Percentiles rank a stretch among this genome's conserved stretches.
phyloP scores from a whole-genome alignment of 2,113 vertebrate species.

The Thalassoma bifasciatum region DNA sequence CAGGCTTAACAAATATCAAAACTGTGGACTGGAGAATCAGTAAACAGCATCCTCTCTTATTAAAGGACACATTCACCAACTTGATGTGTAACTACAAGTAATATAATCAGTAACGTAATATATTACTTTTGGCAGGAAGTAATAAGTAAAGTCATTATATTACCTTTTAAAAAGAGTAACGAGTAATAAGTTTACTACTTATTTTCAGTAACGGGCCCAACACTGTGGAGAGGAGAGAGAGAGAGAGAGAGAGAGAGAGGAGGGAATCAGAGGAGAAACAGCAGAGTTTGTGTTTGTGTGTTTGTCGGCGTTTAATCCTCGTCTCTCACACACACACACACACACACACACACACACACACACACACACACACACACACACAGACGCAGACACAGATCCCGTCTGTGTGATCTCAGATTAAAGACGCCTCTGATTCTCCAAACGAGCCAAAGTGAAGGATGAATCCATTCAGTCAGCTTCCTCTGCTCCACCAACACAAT shows the following conservation, averaged over 20 bases:
- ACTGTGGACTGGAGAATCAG: too few species aligned
- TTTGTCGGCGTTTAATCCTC: conserved; percentile 5
- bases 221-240: background rate
- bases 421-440: conserved; percentile 16
- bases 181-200: too few species aligned
- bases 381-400: background rate
- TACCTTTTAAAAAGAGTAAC: too few species aligned
- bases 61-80: too few species aligned
- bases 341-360: background rate
- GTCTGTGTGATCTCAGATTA: conserved; percentile 18
- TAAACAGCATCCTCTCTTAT: too few species aligned
- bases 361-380: conserved; percentile 3
- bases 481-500: conserved; percentile 7
- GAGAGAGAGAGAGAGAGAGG: background rate
- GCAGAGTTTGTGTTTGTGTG: background rate
- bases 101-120: too few species aligned
- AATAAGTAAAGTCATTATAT: too few species aligned
- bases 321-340: background rate
- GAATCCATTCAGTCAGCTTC: conserved; percentile 13
- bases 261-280: background rate
- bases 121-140: too few species aligned
- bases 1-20: too few species aligned
- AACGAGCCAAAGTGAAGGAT: conserved; percentile 12
- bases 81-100: too few species aligned
- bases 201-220: too few species aligned